Conservation (phyloP, 92 coral and sea anemone genomes). For the Blastomussa wellsi region DNA sequence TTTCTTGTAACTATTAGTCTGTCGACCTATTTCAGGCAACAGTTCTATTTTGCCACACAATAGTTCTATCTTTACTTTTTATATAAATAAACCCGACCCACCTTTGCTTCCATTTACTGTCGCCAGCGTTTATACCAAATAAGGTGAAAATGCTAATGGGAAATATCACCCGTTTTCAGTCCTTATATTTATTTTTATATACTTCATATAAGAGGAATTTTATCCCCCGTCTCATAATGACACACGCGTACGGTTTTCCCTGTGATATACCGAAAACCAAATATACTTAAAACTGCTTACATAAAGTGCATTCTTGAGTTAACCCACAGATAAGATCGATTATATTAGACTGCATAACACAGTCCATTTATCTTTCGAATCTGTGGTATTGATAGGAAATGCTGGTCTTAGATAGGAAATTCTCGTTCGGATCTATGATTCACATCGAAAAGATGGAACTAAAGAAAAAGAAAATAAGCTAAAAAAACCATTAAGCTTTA, state of each 20-base stretch:
- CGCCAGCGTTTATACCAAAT: constrained; percentile 8
- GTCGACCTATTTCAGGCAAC: neutral
- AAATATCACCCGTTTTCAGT: neutral
- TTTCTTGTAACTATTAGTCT: neutral
- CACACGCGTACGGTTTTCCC: neutral
- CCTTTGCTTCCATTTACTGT: neutral
- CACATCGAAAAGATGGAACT: neutral
- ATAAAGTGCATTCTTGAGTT: neutral
- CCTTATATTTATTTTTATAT: neutral
- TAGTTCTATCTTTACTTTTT: neutral
- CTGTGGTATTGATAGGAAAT: constrained; percentile 1
- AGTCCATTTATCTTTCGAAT: neutral
- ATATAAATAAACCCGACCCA: neutral
- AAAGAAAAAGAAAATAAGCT: neutral
- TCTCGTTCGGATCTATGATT: neutral
- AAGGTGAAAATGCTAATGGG: neutral
- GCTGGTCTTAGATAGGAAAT: neutral
- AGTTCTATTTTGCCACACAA: neutral
- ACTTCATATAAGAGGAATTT: neutral
- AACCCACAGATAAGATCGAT: neutral
- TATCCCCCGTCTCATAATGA: neutral
- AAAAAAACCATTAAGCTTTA: neutral
- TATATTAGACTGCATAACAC: constrained; percentile 1
- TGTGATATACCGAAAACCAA: neutral
- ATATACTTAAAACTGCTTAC: constrained; percentile 1